Base-by-base conservation (phyloP, 37 sponge, comb jelly and placozoan species). In the Dysidea cf. avara region DNA sequence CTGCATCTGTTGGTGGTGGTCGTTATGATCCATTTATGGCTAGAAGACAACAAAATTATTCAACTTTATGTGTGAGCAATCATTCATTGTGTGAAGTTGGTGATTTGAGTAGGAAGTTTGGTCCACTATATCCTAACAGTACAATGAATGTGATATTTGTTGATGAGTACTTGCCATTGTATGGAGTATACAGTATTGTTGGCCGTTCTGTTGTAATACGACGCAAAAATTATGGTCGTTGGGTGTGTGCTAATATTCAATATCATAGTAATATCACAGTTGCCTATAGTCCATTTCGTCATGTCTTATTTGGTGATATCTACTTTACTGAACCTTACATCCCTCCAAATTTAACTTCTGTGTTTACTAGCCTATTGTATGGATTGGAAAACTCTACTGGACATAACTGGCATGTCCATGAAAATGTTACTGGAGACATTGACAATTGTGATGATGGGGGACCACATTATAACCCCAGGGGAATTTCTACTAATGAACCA, bases 161-260 rank as follows among this genome's bases (percentile, higher is more conserved):
- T 25, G 92, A 92, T 25, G 53, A 76, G 2, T 67, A 80, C 18
- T 36, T 86, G 0, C 52, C 65, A 39, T 68, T 91, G 16, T 79
- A 72, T 69, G 81, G 85, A 2, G 47, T 40, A 11, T 13, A 81
- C 56, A 81, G 78, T 63, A 78, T 92, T 25, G 62, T 87, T 49
- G 93, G 93, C 0, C 72, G 89, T 7, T 75, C 85, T 14, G 34
- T 92, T 12, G 85, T 92, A 2, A 61, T 90, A 22, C 71, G 74
- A 11, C 55, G 56, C 2, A 28, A 55, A 4, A 53, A 77, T 20
- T 54, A 50, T 12, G 39, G 38, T 26, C 52, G 68, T 24, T 68
- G 75, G 78, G 74, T 56, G 3, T 91, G 92, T 82, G 87, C 87
- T 22, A 86, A 82, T 43, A 91, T 91, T 49, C 82, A 39, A 54